Conservation (phyloP, 2,797 vertebrate species). For the Paramormyrops hopkinsi region DNA sequence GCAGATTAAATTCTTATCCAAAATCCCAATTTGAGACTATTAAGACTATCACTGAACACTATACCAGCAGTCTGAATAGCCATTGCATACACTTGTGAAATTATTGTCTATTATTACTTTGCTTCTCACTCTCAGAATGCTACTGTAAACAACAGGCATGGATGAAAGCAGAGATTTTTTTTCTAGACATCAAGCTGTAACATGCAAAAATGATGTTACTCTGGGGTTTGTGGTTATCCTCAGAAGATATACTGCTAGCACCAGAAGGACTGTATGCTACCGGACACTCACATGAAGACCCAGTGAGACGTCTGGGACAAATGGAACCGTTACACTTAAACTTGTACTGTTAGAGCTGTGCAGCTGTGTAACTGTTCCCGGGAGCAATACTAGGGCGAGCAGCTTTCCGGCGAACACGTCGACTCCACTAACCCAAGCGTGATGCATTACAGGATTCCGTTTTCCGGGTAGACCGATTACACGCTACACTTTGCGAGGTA, state of each 20-base stretch:
- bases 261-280: neutral
- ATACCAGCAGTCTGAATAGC: neutral
- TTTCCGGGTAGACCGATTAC: neutral
- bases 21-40: neutral
- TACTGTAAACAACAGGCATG: neutral
- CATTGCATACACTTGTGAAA: neutral
- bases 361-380: neutral
- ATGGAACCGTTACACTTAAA: neutral
- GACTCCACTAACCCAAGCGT: neutral
- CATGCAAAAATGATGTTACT: neutral
- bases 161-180: neutral
- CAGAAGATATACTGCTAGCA: neutral
- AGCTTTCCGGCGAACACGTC: neutral
- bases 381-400: neutral
- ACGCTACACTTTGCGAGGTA: neutral
- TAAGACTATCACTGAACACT: neutral
- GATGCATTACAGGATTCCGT: neutral
- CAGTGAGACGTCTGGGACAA: neutral
- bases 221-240: neutral
- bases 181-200: neutral
- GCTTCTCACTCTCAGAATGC: neutral
- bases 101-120: neutral
- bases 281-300: neutral
- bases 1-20: neutral
- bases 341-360: neutral